Evolutionary conservation across 2,113 vertebrate species (phyloP), one percentile per base, ranked within the genome.

Genomic region (Strigops habroptila): DNA sequence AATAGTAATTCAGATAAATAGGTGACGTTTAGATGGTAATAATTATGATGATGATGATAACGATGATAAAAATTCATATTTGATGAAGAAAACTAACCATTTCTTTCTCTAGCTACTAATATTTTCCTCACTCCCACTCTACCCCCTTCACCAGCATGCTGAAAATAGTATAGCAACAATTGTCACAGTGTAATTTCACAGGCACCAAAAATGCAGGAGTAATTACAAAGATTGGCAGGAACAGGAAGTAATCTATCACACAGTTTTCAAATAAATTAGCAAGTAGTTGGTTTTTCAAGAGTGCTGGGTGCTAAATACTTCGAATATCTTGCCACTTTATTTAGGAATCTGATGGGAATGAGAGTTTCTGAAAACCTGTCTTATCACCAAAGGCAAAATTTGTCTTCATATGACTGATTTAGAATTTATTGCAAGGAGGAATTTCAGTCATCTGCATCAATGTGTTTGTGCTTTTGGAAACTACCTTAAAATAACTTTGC

Each of bases 181-280:
- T 86, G 88, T 93, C 77, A 86, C 74, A 73, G 70, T 69, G 49
- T 93, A 84, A 94, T 93, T 93, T 93, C 82, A 93, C 57, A 68
- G 62, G 77, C 91, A 92, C 41, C 62, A 82, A 78, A 96, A 95
- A 82, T 27, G 63, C 92, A 76, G 69, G 65, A 89, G 57, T 92
- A 95, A 96, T 96, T 95, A 94, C 46, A 91, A 70, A 92, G 88
- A 95, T 71, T 93, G 90, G 74, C 94, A 93, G 87, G 85, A 94
- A 78, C 28, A 93, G 91, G 92, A 96, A 96, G 75, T 87, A 92
- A 95, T 90, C 82, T 94, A 91, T 92, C 93, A 95, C 55, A 90
- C 60, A 71, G 87, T 91, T 94, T 93, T 93, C 92, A 96, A 90
- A 91, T 92, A 92, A 93, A 95, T 93, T 93, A 91, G 83, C 91